Evolutionary conservation across 2,888 invertebrate genomes (phyloP), one percentile per base, ranked within the genome.

Genomic region (Cataglyphis livida): DNA sequence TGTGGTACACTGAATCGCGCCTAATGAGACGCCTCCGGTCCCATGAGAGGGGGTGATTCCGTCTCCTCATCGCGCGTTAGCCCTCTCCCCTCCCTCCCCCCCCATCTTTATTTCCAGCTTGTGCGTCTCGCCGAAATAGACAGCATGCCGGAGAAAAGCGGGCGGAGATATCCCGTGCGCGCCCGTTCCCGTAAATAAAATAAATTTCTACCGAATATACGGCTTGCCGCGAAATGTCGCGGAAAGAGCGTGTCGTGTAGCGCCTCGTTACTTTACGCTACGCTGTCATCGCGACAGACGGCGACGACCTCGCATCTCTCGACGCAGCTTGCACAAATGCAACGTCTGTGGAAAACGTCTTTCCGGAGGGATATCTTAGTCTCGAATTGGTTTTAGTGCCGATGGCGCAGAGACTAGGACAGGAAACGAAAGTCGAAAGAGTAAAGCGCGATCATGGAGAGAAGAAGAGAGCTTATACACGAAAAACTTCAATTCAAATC

Each of bases 1-100:
- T 89, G 90, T 91, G 92, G 91, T 90, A 92, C 91, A 92, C 89
- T 93, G 93, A 93, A 93, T 93, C 91, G 93, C 93, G 92, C 91
- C 93, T 93, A 93, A 93, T 93, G 93, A 93, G 92, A 93, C 93
- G 92, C 90, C 91, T 90, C 86, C 89, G 86, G 89, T 92, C 93
- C 90, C 92, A 85, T 84, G 92, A 89, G 93, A 91, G 84, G 81
- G 86, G 81, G 81, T 78, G 83, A 84, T 88, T 82, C 62, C 64
- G 78, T 84, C 78, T 84, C 65, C 75, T 85, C 59, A 62, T 84
- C 84, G 59, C 84, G 54, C 70, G 62, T 25, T 41, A 38, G 21
- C 70, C n/a, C 48, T 57, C 75, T 15, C 73, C 18, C 28, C 1
- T 1, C 28, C 85, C 70, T 68, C 62, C 28, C 28, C 0, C 28